Evolutionary conservation across 2,797 vertebrate genomes (phyloP).

Genomic region (Siniperca scherzeri): DNA sequence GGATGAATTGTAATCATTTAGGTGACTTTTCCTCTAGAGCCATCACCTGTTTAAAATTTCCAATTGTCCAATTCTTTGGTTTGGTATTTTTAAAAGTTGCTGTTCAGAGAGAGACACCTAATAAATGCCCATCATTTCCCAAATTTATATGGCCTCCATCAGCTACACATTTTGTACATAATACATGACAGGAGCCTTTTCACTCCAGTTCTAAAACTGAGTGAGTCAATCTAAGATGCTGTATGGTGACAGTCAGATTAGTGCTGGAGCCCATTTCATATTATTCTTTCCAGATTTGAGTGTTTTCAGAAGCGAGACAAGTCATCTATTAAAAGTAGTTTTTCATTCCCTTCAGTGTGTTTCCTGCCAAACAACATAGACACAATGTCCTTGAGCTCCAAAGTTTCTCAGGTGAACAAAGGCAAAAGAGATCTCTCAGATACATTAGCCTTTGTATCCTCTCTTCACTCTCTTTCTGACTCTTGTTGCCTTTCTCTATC

Average conservation of each 20-base stretch:
- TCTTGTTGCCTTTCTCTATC: constrained; percentile 26
- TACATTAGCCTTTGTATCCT: constrained; percentile 63
- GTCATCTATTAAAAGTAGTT: constrained; percentile 55
- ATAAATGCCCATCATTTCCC: not conserved
- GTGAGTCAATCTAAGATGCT: constrained; percentile 58
- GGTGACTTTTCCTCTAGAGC: not conserved
- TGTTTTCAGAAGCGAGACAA: constrained; percentile 43
- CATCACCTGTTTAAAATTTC: not conserved
- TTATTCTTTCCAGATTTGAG: constrained; percentile 44
- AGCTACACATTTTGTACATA: constrained; percentile 26
- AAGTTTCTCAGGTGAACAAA: constrained; percentile 67
- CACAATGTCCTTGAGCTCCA: constrained; percentile 71
- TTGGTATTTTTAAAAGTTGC: not conserved
- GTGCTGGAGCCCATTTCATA: constrained; percentile 25
- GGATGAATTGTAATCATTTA: not conserved
- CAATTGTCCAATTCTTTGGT: not conserved
- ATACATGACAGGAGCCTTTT: constrained; percentile 55
- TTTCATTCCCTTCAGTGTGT: constrained; percentile 46
- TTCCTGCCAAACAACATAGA: constrained; percentile 59
- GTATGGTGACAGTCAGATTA: constrained; percentile 57
- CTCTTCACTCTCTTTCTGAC: constrained; percentile 36
- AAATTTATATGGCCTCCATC: constrained; percentile 40
- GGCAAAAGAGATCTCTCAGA: constrained; percentile 57
- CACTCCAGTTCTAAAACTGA: constrained; percentile 57
- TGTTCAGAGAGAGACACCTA: constrained; percentile 11